These are phyloP conservation scores for Yponomeuta malinellus DNA, from an alignment of 2,888 invertebrate species.

Conservation along the genomic window DNA sequence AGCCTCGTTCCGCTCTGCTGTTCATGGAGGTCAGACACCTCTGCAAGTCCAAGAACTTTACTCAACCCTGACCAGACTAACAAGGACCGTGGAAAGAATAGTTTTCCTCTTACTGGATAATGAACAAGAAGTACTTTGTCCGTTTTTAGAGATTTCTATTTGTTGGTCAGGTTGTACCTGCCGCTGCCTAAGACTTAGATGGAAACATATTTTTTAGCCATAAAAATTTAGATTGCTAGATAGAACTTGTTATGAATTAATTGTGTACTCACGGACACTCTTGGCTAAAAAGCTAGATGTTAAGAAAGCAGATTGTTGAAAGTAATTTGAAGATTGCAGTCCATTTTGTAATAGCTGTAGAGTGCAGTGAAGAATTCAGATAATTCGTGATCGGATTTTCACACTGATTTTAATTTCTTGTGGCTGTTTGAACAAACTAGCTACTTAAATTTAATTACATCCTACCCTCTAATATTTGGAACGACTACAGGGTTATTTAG, in stretches of 20 bases:
- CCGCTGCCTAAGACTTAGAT: not conserved
- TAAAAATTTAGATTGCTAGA: not conserved
- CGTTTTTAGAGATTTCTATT: not conserved
- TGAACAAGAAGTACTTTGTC: not conserved
- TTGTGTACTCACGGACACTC: not conserved
- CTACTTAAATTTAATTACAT: too few species aligned
- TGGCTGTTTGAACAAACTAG: too few species aligned
- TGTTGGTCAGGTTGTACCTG: not conserved
- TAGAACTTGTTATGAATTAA: not conserved
- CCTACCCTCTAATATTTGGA: too few species aligned
- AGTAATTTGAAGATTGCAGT: not conserved
- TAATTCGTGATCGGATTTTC: too few species aligned
- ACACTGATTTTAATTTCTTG: too few species aligned
- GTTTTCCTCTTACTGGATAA: not conserved
- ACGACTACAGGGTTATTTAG: too few species aligned
- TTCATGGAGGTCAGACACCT: conserved; percentile 57
- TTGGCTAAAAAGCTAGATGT: not conserved
- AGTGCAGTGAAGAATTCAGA: not conserved
- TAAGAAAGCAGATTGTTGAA: not conserved
- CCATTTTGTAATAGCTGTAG: not conserved
- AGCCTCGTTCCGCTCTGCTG: conserved; percentile 36
- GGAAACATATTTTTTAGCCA: not conserved
- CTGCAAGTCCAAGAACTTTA: not conserved
- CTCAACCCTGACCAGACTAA: not conserved
- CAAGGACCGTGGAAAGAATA: not conserved